These are phyloP conservation scores for Mesocentrotus franciscanus DNA, from an alignment of 53 echinoderm and acorn worm species.

Conservation along the genomic window DNA sequence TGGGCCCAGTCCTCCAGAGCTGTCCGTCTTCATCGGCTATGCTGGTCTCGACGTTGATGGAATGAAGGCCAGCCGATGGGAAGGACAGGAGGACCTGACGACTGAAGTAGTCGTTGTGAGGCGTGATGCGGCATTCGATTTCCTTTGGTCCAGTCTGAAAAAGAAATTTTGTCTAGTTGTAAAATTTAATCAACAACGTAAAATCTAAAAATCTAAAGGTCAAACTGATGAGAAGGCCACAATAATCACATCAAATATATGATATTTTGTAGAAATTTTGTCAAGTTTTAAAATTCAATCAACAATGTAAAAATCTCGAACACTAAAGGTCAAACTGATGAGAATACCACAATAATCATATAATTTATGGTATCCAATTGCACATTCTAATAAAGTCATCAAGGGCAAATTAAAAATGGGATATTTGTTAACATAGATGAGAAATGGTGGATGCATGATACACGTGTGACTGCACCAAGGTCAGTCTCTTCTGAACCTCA, in stretches of 20 bases:
- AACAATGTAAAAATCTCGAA: background rate
- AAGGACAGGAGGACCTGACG: constrained; percentile 89
- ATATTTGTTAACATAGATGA: too few relatives aligned
- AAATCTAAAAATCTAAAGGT: background rate
- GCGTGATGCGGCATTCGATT: constrained; percentile 80
- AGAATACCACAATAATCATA: too few relatives aligned
- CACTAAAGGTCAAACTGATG: too few relatives aligned
- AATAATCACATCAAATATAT: too few relatives aligned
- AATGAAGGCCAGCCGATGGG: constrained; percentile 80
- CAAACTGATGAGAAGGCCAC: too few relatives aligned
- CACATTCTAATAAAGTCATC: too few relatives aligned
- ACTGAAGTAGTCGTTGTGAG: constrained; percentile 99
- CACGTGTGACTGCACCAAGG: too few relatives aligned
- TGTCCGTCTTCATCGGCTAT: constrained; percentile 87
- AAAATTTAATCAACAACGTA: background rate
- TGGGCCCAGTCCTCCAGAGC: constrained; percentile 97
- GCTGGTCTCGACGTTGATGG: constrained; percentile 90
- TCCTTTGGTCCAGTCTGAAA: constrained; percentile 74
- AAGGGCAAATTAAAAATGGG: too few relatives aligned
- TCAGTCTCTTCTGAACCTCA: too few relatives aligned
- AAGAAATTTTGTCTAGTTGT: background rate
- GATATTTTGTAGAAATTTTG: background rate
- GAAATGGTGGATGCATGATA: too few relatives aligned
- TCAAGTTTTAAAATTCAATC: background rate
- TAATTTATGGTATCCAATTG: too few relatives aligned